Conservation (phyloP, 53 echinoderm and acorn worm genomes). For the Astropecten irregularis region DNA sequence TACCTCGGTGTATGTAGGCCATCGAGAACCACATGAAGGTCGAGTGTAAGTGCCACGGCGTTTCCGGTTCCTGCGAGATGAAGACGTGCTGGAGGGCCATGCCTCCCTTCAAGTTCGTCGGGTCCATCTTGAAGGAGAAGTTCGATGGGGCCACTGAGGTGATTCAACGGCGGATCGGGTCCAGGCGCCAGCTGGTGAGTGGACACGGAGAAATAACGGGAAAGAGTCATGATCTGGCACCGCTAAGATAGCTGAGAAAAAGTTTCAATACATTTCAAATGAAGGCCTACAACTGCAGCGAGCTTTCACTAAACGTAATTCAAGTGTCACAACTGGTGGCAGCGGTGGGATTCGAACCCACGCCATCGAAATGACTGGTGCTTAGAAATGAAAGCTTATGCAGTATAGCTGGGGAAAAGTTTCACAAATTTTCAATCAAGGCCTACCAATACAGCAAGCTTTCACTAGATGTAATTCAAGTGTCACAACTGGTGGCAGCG, state of each 20-base stretch:
- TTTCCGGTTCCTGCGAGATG: conserved; percentile 96
- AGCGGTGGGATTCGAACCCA: conserved; percentile 99
- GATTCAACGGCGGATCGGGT: conserved; percentile 59
- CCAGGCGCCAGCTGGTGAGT: conserved; percentile 69
- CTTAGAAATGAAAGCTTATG: too few relatives aligned
- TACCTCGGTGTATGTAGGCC: conserved; percentile 62
- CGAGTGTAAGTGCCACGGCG: conserved; percentile 99
- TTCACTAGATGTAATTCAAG: too few relatives aligned
- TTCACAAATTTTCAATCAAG: too few relatives aligned
- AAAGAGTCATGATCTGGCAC: too few relatives aligned
- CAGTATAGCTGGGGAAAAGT: too few relatives aligned
- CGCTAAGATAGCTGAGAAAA: too few relatives aligned
- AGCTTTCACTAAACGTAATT: too few relatives aligned
- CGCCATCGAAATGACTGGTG: conserved; percentile 99
- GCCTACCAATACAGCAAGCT: too few relatives aligned
- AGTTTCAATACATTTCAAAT: too few relatives aligned
- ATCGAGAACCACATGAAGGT: conserved; percentile 88
- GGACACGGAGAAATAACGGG: neutral
- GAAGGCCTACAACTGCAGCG: too few relatives aligned
- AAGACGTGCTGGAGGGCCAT: conserved; percentile 97
- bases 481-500: too few relatives aligned
- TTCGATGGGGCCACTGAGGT: conserved; percentile 99
- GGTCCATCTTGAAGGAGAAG: conserved; percentile 88
- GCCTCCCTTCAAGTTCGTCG: conserved; percentile 90
- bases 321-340: too few relatives aligned